A percentile compares a stretch with the other conserved stretches of the same genome.
phyloP scores from a whole-genome alignment of 2,797 vertebrate species.

The Apodemus agrarius region DNA sequence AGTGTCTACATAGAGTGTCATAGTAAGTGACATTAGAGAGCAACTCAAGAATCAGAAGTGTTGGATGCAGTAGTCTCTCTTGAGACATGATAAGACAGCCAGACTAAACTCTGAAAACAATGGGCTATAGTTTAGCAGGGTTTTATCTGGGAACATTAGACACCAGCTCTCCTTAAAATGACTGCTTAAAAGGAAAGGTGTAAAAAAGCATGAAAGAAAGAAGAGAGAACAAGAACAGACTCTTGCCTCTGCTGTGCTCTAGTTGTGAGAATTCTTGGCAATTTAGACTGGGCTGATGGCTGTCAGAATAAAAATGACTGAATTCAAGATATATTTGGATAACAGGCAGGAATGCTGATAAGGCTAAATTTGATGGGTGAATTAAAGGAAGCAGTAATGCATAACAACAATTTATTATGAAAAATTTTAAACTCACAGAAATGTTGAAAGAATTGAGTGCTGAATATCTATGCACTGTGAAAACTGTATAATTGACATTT shows the following conservation, averaged over 20 bases:
- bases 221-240: neutral
- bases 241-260: neutral
- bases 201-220: neutral
- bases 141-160: neutral
- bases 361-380: neutral
- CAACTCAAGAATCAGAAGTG: neutral
- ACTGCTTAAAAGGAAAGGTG: neutral
- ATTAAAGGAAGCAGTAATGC: neutral
- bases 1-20: neutral
- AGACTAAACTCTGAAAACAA: neutral
- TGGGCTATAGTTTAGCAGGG: neutral
- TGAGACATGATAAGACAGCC: neutral
- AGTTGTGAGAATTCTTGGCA: neutral
- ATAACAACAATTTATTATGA: constrained; percentile 16
- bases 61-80: neutral
- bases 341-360: neutral
- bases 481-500: neutral
- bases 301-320: neutral
- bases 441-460: neutral
- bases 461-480: neutral
- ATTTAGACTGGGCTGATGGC: neutral
- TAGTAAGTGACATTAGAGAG: neutral
- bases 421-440: constrained; percentile 10
- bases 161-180: neutral
- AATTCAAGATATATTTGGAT: neutral